Conservation (phyloP, 2,113 vertebrate genomes). For the Isichthys henryi region DNA sequence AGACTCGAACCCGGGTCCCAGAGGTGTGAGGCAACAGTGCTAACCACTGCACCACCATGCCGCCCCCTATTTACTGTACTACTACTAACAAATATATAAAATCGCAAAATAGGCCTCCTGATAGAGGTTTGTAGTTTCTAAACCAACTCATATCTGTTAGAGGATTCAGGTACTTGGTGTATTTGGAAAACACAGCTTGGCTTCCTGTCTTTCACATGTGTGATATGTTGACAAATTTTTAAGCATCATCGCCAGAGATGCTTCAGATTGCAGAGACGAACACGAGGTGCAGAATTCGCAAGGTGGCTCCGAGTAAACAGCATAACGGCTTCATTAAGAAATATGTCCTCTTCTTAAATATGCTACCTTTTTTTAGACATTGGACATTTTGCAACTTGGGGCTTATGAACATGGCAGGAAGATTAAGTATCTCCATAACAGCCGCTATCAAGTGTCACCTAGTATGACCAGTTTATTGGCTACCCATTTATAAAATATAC, state of each 20-base stretch:
- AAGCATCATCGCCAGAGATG: neutral
- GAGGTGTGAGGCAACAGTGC: no score
- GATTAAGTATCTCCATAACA: neutral
- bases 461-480: neutral
- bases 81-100: neutral
- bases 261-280: neutral
- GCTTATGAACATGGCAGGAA: neutral
- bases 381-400: conserved; percentile 17
- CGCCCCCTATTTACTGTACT: neutral
- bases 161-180: neutral
- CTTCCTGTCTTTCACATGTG: neutral
- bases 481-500: conserved; percentile 37
- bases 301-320: neutral
- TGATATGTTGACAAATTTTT: neutral
- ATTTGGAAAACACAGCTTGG: neutral
- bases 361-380: neutral
- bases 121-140: neutral
- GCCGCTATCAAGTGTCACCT: neutral
- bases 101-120: neutral
- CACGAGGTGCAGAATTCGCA: neutral
- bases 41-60: no score
- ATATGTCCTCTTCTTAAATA: neutral
- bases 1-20: no score
- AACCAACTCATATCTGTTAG: neutral
- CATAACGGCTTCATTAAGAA: neutral